These are phyloP conservation scores for Parapsyche elsis DNA, from an alignment of 1,140 invertebrate genomes.

Conservation along the genomic window DNA sequence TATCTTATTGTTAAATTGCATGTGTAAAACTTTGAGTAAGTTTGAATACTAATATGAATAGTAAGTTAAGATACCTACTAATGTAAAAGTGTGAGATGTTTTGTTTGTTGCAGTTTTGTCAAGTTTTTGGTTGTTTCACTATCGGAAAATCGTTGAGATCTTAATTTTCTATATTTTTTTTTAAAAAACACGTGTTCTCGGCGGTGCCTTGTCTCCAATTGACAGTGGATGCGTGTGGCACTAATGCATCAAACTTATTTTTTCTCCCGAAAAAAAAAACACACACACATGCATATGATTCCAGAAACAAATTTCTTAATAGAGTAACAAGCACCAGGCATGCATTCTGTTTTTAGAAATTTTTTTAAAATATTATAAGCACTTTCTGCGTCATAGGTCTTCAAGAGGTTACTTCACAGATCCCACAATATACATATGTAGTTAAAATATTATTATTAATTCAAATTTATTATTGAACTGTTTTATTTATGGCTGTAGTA, in stretches of 20 bases:
- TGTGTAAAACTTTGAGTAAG: neutral
- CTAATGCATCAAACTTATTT: slow-evolving; percentile 36
- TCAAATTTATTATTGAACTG: too few relatives aligned
- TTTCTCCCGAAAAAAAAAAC: slow-evolving; percentile 18
- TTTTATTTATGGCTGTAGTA: too few relatives aligned
- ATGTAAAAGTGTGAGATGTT: too few relatives aligned
- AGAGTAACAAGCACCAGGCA: slow-evolving; percentile 21
- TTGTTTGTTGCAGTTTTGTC: too few relatives aligned
- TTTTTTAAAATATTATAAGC: neutral
- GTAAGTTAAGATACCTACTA: too few relatives aligned
- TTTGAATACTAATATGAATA: too few relatives aligned
- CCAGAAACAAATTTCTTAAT: slow-evolving; percentile 41
- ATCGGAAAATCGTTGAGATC: too few relatives aligned
- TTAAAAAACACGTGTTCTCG: neutral
- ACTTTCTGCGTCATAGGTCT: slow-evolving; percentile 2
- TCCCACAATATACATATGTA: neutral
- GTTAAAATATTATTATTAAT: too few relatives aligned
- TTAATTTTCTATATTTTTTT: too few relatives aligned
- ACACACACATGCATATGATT: neutral
- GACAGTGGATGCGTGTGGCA: slow-evolving; percentile 34
- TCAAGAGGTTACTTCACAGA: slow-evolving; percentile 16
- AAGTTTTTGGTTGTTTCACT: too few relatives aligned
- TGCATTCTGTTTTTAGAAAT: neutral
- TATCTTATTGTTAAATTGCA: neutral
- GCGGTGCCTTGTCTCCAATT: neutral